These are phyloP conservation scores for Callinectes sapidus DNA, from an alignment of 2,888 invertebrate genomes.

Conservation along the genomic window DNA sequence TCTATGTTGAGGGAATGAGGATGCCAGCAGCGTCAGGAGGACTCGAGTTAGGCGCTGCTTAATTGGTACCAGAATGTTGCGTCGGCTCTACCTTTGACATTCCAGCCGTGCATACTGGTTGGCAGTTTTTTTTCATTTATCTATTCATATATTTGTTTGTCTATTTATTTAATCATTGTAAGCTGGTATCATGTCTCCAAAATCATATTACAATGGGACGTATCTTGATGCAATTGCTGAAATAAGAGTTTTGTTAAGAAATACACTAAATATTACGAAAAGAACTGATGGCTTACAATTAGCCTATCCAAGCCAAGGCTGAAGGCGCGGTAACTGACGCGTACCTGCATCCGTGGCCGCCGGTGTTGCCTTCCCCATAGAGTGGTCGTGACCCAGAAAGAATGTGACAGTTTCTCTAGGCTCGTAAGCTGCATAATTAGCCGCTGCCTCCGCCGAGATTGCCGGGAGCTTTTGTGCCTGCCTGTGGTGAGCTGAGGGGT, in stretches of 20 bases:
- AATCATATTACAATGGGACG: neutral
- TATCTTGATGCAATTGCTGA: neutral
- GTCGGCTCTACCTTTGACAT: neutral
- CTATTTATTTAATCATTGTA: no score
- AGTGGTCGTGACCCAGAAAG: neutral
- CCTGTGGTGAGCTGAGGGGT: neutral
- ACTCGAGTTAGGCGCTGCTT: neutral
- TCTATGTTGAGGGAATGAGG: neutral
- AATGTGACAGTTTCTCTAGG: neutral
- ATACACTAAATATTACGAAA: neutral
- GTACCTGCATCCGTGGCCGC: neutral
- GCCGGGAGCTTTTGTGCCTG: constrained; percentile 5
- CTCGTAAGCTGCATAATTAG: neutral
- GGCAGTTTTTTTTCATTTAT: neutral
- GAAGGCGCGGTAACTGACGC: neutral
- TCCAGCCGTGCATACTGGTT: neutral
- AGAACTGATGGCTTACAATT: neutral
- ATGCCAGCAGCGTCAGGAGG: neutral
- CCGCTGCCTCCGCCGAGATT: neutral
- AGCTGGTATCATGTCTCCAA: neutral
- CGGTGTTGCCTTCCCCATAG: neutral
- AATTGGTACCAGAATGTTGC: constrained; percentile 12
- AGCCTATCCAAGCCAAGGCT: neutral
- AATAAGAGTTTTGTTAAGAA: neutral
- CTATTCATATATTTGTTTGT: no score